Evolutionary conservation across 2,797 vertebrate species (phyloP).

Genomic region (Helicolenus hilgendorfi): DNA sequence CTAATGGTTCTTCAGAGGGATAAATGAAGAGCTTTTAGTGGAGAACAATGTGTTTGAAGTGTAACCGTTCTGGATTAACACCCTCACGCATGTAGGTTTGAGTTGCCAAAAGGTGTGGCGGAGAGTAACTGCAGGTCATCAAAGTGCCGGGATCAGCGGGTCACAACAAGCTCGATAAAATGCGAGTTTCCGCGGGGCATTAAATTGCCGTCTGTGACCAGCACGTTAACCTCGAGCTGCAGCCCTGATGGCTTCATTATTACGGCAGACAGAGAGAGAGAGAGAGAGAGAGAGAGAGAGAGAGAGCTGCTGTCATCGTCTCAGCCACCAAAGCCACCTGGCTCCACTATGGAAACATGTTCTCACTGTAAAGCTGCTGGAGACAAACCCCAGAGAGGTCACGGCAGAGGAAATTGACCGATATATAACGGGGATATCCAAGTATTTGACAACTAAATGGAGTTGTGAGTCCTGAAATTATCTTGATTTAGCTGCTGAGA

Average conservation of each 20-base stretch:
- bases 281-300: not conserved
- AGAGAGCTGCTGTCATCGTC: not conserved
- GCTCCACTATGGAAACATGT: not conserved
- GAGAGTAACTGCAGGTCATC: conserved; percentile 55
- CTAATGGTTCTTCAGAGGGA: conserved; percentile 59
- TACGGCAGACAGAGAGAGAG: not conserved
- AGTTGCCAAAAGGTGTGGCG: conserved; percentile 38
- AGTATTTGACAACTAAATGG: not conserved
- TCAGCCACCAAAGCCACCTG: conserved; percentile 14
- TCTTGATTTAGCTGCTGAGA: not conserved
- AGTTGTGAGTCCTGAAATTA: not conserved
- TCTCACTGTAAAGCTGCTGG: conserved; percentile 1
- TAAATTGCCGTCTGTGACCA: conserved; percentile 48
- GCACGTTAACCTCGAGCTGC: conserved; percentile 14
- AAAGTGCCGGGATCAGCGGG: conserved; percentile 41
- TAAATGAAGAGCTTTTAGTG: conserved; percentile 43
- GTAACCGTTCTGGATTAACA: conserved; percentile 50
- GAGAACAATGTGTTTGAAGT: conserved; percentile 73
- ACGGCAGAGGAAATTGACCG: not conserved
- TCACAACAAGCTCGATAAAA: conserved; percentile 45
- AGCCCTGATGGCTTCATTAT: conserved; percentile 31
- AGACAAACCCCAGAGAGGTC: not conserved
- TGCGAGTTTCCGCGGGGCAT: conserved; percentile 16
- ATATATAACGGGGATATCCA: not conserved
- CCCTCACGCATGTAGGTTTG: conserved; percentile 55